A percentile compares a stretch with the other conserved stretches of the same genome.
These are phyloP conservation scores for Chelon labrosus DNA, from an alignment of 2,797 vertebrate genomes.

Conservation along the genomic window DNA sequence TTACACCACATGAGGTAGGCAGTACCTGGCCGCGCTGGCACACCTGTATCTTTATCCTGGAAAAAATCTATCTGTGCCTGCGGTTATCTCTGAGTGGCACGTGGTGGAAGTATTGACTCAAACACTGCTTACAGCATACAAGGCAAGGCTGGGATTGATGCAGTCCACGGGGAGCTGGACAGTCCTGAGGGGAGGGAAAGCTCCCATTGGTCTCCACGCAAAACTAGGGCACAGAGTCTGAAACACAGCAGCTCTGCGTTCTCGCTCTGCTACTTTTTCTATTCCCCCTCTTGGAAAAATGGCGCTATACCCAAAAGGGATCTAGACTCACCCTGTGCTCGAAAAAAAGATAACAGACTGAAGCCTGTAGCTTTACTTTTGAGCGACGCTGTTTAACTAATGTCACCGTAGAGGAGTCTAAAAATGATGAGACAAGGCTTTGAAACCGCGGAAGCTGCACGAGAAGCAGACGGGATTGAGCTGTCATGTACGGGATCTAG, in stretches of 20 bases:
- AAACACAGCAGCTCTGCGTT: slow-evolving; percentile 49
- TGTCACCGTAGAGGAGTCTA: slow-evolving; percentile 39
- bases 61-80: slow-evolving; percentile 54
- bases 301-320: slow-evolving; percentile 58
- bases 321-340: slow-evolving; percentile 50
- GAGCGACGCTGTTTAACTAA: slow-evolving; percentile 58
- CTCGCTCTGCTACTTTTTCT: slow-evolving; percentile 34
- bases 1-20: slow-evolving; percentile 17
- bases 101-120: slow-evolving; percentile 73
- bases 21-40: slow-evolving; percentile 18
- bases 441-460: slow-evolving; percentile 17
- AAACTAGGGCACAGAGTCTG: slow-evolving; percentile 75
- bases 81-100: slow-evolving; percentile 69
- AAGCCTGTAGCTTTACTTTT: slow-evolving; percentile 54
- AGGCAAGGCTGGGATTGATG: slow-evolving; percentile 73
- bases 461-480: slow-evolving; percentile 50
- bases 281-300: slow-evolving; percentile 19
- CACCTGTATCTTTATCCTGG: slow-evolving; percentile 33
- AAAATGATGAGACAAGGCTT: slow-evolving; percentile 40
- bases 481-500: slow-evolving; percentile 45
- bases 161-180: slow-evolving; percentile 72
- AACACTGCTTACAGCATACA: slow-evolving; percentile 52
- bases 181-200: slow-evolving; percentile 69
- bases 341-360: slow-evolving; percentile 45
- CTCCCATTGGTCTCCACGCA: slow-evolving; percentile 65